These are phyloP conservation scores for Pantala flavescens DNA, from an alignment of 1,140 invertebrate genomes.

Conservation along the genomic window DNA sequence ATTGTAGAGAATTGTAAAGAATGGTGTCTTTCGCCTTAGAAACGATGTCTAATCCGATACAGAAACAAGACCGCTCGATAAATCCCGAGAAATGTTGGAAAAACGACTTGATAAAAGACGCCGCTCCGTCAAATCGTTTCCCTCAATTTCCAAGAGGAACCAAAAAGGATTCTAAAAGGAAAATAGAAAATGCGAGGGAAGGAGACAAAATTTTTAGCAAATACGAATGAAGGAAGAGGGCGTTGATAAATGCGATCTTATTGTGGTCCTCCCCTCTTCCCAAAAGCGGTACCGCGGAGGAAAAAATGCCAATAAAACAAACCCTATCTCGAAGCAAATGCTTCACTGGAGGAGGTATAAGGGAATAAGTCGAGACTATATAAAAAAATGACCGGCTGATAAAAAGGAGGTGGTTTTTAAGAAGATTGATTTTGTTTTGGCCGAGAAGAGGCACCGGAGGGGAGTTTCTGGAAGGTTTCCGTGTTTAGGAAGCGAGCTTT, in stretches of 20 bases:
- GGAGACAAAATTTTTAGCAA: too few species aligned
- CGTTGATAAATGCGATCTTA: neutral
- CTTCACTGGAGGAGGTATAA: neutral
- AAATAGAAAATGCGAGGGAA: neutral
- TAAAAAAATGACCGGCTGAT: neutral
- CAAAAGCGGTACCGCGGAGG: neutral
- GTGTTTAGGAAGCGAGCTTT: neutral
- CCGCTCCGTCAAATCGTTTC: too few species aligned
- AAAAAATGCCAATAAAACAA: slow-evolving; percentile 5
- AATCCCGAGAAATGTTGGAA: too few species aligned
- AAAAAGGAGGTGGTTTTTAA: neutral
- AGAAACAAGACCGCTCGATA: too few species aligned
- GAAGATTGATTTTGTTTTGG: slow-evolving; percentile 10
- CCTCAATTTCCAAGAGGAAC: too few species aligned
- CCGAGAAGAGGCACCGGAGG: neutral
- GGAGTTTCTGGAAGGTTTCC: neutral
- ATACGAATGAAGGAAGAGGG: neutral
- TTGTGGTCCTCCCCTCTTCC: neutral
- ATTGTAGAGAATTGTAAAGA: too few species aligned
- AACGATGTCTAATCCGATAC: too few species aligned
- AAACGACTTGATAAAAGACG: too few species aligned
- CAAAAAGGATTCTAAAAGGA: neutral
- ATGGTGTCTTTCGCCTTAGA: too few species aligned
- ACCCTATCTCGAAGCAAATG: neutral
- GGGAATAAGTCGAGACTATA: neutral